Base-by-base conservation (phyloP, 2,797 vertebrate species). In the Chrosomus eos region DNA sequence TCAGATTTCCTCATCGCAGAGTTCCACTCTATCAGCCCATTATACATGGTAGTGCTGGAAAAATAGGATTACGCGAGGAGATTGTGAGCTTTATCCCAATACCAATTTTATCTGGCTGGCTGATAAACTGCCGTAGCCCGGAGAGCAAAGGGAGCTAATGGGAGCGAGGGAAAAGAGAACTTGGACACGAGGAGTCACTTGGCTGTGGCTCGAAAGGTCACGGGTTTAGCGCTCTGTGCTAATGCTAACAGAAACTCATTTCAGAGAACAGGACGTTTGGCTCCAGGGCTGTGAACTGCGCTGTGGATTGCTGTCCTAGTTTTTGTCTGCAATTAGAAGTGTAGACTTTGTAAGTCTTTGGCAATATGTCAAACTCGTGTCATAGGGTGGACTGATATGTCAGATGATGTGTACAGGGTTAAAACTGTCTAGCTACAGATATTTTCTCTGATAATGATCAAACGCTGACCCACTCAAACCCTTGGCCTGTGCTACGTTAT, bases 51-150 rank as follows among this genome's bases (percentile, higher is more conserved):
- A 78, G 85, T 31, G 66, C 77, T 83, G 88, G 83, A 88, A 89
- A 88, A 89, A 88, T 84, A 85, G 88, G 87, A 88, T 89, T 89
- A 89, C 73, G 85, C n/a, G 81, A 76, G 85, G 89, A 87, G 81
- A 86, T 88, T 87, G 72, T 82, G 83, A 83, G 85, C 78, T 87
- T 88, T 89, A 88, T 89, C 87, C 85, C 89, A 84, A 86, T 87
- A 87, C 83, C 84, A 87, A 86, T 88, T 89, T 88, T 88, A 88
- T 88, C 85, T 88, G 87, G 87, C 55, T 73, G 77, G 67, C 85
- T 88, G 88, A 89, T 89, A 87, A 89, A 88, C 80, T 83, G 83
- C 80, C 19, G 68, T 85, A 81, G 80, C 86, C 84, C 48, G 55
- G 85, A 88, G 87, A 74, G 72, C 82, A 74, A 80, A 48, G 78